Evolutionary conservation across 2,797 vertebrate genomes (phyloP).

Genomic region (Halcyon smyrnensis): DNA sequence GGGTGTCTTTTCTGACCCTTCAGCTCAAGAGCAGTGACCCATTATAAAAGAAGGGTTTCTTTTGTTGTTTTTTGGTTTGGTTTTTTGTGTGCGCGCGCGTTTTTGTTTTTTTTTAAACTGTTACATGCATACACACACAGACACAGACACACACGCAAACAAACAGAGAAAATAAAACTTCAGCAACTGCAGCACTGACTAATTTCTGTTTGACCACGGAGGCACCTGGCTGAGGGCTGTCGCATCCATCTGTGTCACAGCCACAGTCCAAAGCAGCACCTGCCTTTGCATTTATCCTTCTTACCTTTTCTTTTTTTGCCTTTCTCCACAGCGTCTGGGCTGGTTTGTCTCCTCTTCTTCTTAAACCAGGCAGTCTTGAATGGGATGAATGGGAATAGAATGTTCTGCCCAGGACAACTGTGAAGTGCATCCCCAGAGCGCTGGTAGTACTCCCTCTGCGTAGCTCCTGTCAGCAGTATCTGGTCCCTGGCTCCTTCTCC

Average conservation of each 20-base stretch:
- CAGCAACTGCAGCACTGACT: background rate
- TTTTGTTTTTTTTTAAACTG: too few species aligned
- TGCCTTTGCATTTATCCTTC: background rate
- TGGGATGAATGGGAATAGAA: background rate
- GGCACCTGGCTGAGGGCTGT: background rate
- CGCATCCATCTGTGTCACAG: background rate
- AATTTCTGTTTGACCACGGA: background rate
- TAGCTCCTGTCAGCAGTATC: background rate
- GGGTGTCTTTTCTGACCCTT: background rate
- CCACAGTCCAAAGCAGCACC: background rate
- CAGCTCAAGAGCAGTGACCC: background rate
- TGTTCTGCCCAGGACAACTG: background rate
- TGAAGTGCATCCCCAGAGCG: background rate
- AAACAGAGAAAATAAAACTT: background rate
- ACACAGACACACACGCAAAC: background rate
- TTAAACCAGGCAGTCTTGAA: background rate
- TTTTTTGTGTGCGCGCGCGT: too few species aligned
- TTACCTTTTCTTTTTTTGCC: background rate
- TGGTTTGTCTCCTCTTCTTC: background rate
- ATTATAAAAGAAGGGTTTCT: background rate
- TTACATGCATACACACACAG: background rate
- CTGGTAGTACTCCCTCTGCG: rapidly evolving
- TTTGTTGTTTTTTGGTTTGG: too few species aligned
- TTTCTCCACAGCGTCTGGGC: background rate
- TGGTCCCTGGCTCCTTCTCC: background rate